These are phyloP conservation scores for Brachypalpus laphriformis DNA, from an alignment of 2,888 invertebrate genomes.

Conservation along the genomic window DNA sequence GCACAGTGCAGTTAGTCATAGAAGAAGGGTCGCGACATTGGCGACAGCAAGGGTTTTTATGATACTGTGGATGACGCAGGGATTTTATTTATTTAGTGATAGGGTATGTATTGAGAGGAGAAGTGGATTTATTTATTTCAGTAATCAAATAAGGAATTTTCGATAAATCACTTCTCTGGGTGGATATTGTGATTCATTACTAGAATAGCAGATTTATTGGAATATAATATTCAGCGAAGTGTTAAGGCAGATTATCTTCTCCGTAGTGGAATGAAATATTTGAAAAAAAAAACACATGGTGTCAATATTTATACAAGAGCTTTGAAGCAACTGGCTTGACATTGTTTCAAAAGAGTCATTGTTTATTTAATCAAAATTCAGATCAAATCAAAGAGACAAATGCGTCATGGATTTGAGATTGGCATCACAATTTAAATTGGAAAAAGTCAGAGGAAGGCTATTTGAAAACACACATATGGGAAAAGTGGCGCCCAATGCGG, in stretches of 20 bases:
- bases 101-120: background rate
- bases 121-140: conserved; percentile 5
- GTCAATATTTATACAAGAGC: too few species aligned
- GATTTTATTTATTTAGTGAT: conserved; percentile 12
- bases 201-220: background rate
- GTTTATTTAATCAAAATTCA: too few species aligned
- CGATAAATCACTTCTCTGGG: conserved; percentile 1
- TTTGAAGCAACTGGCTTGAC: too few species aligned
- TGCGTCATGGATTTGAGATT: too few species aligned
- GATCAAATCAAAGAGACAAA: too few species aligned
- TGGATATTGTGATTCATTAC: background rate
- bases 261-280: too few species aligned
- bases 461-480: too few species aligned
- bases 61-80: conserved; percentile 10
- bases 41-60: background rate
- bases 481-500: too few species aligned
- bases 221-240: background rate
- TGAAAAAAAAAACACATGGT: too few species aligned
- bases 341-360: too few species aligned
- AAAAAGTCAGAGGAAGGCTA: too few species aligned
- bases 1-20: conserved; percentile 1
- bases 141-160: conserved; percentile 4
- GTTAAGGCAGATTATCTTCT: background rate
- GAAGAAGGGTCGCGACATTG: background rate
- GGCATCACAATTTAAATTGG: too few species aligned